Evolutionary conservation across 2,888 invertebrate species (phyloP), one percentile per base, ranked within the genome.

Genomic region (Luffia ferchaultella): DNA sequence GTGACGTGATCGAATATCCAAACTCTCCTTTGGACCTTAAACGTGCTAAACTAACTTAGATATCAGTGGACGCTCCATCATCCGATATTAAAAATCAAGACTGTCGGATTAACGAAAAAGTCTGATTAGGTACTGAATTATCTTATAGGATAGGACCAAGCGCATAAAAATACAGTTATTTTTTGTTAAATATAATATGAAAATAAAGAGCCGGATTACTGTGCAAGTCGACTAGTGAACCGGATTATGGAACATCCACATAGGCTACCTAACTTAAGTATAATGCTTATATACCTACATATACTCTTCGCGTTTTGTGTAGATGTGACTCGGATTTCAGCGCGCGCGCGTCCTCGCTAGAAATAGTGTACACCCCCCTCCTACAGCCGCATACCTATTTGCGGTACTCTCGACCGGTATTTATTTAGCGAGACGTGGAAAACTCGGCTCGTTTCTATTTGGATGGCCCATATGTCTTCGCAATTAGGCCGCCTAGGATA

Each of bases 371-470:
- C 51, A 47, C 49, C 45, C 47, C 46, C 42, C 49, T 50, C 47
- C 51, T 46, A 3, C 30, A 3, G 30, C 30, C 30, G 30, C 50
- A 48, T 45, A 68, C 76, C 83, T 85, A 84, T 85, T 80, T 82
- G 82, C 77, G 82, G 78, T 76, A 67, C 71, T 68, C 70, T 57
- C 68, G 70, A 69, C 63, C 69, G 73, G 74, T 77, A 78, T 80
- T 82, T 80, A 78, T 82, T 79, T 80, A 79, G 76, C 73, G 60
- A 74, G 73, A 77, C 77, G 75, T 76, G 78, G 76, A 80, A 82
- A n/a, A 80, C 72, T 69, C 66, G 41, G 43, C 67, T 68, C 71
- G 69, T 65, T 66, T 67, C 67, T 76, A 67, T 59, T 58, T 68
- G 66, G 68, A 70, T 77, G 78, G 63, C 74, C 75, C 71, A 78